Evolutionary conservation across 2,113 vertebrate species (phyloP), one percentile per base, ranked within the genome.

Genomic region (Rhea americana): DNA sequence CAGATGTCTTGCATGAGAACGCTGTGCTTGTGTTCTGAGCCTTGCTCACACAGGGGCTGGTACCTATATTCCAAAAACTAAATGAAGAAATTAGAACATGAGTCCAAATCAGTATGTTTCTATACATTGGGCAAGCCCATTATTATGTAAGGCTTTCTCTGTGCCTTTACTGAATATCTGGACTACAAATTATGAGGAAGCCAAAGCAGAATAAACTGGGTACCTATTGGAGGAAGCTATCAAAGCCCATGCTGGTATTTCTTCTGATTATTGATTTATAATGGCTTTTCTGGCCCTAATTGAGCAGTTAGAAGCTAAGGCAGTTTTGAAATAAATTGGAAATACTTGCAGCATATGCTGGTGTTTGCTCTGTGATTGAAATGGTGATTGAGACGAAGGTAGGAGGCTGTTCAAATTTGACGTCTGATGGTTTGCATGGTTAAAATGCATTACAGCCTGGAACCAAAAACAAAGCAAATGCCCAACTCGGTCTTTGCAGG

Each of bases 251-350:
- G 48, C 13, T 89, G 35, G 2, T 84, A 21, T 93, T 95, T 86
- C 68, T 30, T 85, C 32, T 87, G 58, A 63, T 87, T 91, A 78
- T 91, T 90, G 78, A 93, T 63, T 93, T 82, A 59, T 93, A 75
- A 65, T 85, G 77, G 63, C 25, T 94, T 94, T 95, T 19, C 55
- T 91, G 51, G 82, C 87, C 56, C 71, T 93, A 75, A 87, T 2
- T 85, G 80, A 75, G 61, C 53, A 70, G 61, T 77, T 85, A 70
- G 78, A 93, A 55, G 20, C 81, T 75, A 80, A 94, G 24, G 59
- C 47, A 87, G 71, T 35, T 92, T 88, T 94, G 73, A 95, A 94
- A 91, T 73, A 73, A 48, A 70, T 66, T 5, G 4, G 43, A 89
- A 93, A 26, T 56, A 10, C 66, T 94, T 89, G 10, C 15, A 82